These are phyloP conservation scores for Chrysopa pallens DNA, from an alignment of 1,140 invertebrate species.

Conservation along the genomic window DNA sequence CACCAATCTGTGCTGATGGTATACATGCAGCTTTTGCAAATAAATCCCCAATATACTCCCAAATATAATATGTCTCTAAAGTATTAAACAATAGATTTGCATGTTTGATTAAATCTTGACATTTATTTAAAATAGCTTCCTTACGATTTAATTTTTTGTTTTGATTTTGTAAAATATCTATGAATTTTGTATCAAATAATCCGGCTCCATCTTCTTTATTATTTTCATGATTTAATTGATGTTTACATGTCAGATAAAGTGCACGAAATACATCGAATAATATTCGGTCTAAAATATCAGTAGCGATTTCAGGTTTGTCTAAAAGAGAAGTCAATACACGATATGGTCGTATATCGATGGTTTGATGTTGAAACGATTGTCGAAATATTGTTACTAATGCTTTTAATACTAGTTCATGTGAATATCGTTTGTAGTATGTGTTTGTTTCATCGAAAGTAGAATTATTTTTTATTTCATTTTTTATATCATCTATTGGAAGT, in stretches of 20 bases:
- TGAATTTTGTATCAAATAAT: neutral
- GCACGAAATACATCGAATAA: conserved; percentile 68
- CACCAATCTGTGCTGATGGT: conserved; percentile 13
- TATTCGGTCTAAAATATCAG: conserved; percentile 68
- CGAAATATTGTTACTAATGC: conserved; percentile 42
- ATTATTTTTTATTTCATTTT: conserved; percentile 16
- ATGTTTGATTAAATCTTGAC: conserved; percentile 53
- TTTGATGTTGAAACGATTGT: conserved; percentile 33
- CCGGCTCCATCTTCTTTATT: neutral
- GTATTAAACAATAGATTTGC: conserved; percentile 74
- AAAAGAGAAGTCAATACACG: conserved; percentile 70
- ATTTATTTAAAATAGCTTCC: conserved; percentile 17
- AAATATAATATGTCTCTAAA: conserved; percentile 71
- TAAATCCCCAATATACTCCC: conserved; percentile 60
- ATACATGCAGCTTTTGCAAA: conserved; percentile 35
- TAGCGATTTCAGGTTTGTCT: conserved; percentile 79
- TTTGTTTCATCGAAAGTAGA: conserved; percentile 16
- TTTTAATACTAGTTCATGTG: conserved; percentile 46
- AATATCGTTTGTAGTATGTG: conserved; percentile 57
- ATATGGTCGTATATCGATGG: conserved; percentile 61
- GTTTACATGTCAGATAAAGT: conserved; percentile 21
- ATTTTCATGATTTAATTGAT: conserved; percentile 15
- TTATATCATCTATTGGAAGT: conserved; percentile 20
- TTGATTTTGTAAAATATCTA: neutral
- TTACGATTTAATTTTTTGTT: conserved; percentile 13